Evolutionary conservation across 1,140 invertebrate species (phyloP).

Genomic region (Dreissena polymorpha): DNA sequence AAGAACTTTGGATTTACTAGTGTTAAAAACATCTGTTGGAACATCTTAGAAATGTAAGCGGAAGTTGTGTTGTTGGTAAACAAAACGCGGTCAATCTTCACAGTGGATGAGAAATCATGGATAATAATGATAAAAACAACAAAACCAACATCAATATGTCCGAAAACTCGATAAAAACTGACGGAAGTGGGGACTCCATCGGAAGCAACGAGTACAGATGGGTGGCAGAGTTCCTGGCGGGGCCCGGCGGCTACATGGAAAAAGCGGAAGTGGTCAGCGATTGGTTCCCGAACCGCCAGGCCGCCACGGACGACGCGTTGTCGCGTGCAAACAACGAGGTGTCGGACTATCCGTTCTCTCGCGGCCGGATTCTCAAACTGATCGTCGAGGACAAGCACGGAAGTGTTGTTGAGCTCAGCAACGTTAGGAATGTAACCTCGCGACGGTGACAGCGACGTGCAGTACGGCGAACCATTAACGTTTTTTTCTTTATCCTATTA

Average conservation of each 20-base stretch:
- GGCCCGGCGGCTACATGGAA: constrained; percentile 41
- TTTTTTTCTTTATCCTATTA: too few relatives aligned
- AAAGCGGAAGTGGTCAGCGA: constrained; percentile 39
- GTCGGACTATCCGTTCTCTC: constrained; percentile 34
- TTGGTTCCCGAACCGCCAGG: constrained; percentile 34
- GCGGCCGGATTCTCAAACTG: constrained; percentile 41
- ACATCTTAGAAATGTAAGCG: too few relatives aligned
- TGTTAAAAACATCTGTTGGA: too few relatives aligned
- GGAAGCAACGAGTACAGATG: constrained; percentile 29
- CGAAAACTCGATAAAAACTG: too few relatives aligned
- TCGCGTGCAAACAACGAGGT: constrained; percentile 22
- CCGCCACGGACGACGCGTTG: constrained; percentile 34
- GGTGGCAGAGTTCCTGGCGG: constrained; percentile 43
- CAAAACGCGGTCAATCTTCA: too few relatives aligned
- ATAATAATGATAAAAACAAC: too few relatives aligned
- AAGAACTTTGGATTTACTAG: too few relatives aligned
- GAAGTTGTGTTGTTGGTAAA: too few relatives aligned
- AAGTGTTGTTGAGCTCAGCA: not conserved
- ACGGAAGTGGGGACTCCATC: not conserved
- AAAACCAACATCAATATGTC: too few relatives aligned
- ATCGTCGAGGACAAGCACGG: constrained; percentile 37
- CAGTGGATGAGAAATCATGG: too few relatives aligned
- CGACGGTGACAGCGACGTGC: not conserved
- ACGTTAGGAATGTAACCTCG: not conserved
- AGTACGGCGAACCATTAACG: too few relatives aligned